Conservation (phyloP, 2,888 invertebrate species). For the Selenia dentaria region DNA sequence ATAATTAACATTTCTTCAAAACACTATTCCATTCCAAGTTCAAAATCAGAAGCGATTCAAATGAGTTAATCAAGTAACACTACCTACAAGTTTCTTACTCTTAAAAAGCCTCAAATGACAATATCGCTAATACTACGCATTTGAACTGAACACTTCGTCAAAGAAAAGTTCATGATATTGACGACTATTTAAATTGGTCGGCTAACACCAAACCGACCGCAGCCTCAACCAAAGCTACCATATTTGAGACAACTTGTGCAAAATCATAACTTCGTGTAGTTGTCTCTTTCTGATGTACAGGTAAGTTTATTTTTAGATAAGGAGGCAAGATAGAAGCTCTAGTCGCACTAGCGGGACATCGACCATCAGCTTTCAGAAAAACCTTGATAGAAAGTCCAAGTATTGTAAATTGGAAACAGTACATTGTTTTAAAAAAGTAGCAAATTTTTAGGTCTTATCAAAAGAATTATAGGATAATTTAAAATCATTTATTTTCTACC, state of each 20-base stretch:
- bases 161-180: constrained; percentile 30
- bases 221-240: constrained; percentile 66
- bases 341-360: constrained; percentile 81
- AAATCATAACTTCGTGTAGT: constrained; percentile 51
- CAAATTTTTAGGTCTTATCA: too few relatives aligned
- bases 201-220: constrained; percentile 62
- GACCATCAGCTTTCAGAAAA: constrained; percentile 84
- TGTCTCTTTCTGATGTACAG: constrained; percentile 58
- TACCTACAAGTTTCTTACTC: constrained; percentile 58
- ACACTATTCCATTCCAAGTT: neutral
- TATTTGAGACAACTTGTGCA: constrained; percentile 75
- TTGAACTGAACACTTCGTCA: constrained; percentile 37
- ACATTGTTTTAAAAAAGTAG: too few relatives aligned
- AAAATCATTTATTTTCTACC: too few relatives aligned
- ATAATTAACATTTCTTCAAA: too few relatives aligned
- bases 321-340: constrained; percentile 60
- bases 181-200: constrained; percentile 53
- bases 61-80: constrained; percentile 55
- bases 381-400: constrained; percentile 53
- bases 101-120: constrained; percentile 52
- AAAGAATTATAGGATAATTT: too few relatives aligned
- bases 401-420: constrained; percentile 60
- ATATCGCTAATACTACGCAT: constrained; percentile 50
- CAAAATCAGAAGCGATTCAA: constrained; percentile 34
- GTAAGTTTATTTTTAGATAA: constrained; percentile 45